Evolutionary conservation across 2,888 invertebrate genomes (phyloP), one percentile per base, ranked within the genome.

Genomic region (Synergus itoensis): DNA sequence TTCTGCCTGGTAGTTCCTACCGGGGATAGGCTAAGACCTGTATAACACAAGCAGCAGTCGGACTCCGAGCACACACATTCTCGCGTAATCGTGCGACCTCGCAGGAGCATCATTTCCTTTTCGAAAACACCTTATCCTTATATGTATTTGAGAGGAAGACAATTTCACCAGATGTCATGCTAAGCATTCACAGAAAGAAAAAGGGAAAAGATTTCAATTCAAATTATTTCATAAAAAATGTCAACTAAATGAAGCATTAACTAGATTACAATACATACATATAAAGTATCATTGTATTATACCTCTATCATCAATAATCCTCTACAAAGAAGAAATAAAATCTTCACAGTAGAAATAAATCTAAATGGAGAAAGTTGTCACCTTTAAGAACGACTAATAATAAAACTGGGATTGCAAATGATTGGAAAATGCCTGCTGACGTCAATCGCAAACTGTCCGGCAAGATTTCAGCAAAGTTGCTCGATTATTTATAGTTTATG

Each of bases 21-120:
- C 75, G 80, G 67, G 80, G 73, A 69, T 79, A 78, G 69, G 81
- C 79, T 77, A 81, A 81, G 83, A 81, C 83, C 83, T 83, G 81
- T 81, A 83, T 81, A 81, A 83, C 77, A 79, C 77, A 80, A 83
- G 21, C 21, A 67, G 43, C 12, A 21, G 45, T 45, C 43, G 12
- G 79, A 76, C 65, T 78, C 77, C 79, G 79, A n/a, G n/a, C n/a
- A n/a, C n/a, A n/a, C n/a, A 82, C 84, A 86, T 86, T 86, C 86
- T 82, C 83, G 82, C 78, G 86, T 86, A 86, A 86, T 86, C 86
- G 84, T 83, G 85, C 83, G 84, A 86, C 82, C 83, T 82, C 82
- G 81, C 84, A 81, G 81, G 78, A 78, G 78, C 78, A 82, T 82
- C 79, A 82, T 80, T 82, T 83, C 81, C 78, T 79, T 82, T 73